Evolutionary conservation across 2,797 vertebrate genomes (phyloP), one percentile per base, ranked within the genome.

Genomic region (Eulemur coronatus): DNA sequence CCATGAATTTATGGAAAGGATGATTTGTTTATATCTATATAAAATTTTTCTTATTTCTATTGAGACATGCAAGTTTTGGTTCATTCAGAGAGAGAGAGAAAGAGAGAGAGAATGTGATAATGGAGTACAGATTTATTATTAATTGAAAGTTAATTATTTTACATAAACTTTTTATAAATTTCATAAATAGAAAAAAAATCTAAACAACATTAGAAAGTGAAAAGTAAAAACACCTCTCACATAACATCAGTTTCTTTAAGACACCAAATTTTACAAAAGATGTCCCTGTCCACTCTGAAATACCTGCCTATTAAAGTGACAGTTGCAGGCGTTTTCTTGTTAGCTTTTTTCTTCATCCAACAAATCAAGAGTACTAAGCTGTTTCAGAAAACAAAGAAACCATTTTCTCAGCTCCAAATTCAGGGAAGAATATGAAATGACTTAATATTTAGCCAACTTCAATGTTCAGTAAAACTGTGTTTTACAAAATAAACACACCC

Each of bases 401-500:
- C 82, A 93, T 97, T 97, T 97, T 97, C 89, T 95, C 43, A 82
- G 82, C 52, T 95, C 79, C 79, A 92, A 97, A 96, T 92, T 88
- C 76, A 95, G 50, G 48, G 67, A 96, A 96, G 81, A 97, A 63
- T 90, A 96, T 92, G 94, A 72, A 97, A 94, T 96, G 81, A 92
- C 81, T 95, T 92, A 94, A 88, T 88, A 86, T 96, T 96, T 95
- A 97, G 82, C 91, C 61, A 96, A 84, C 61, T 92, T 22, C 72
- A 92, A 95, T 95, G 72, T 95, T 96, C 67, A 84, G 76, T 95
- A 73, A 97, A 97, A 92, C 92, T 90, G 87, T 95, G 79, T 90
- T 90, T 97, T 85, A 91, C 57, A 96, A 98, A 97, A 95, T 98
- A 94, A 96, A 97, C 80, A 96, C 24, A 94, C 35, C 33, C 35